phyloP scores from a whole-genome alignment of 2,113 vertebrate species.

The Alouatta palliata region DNA sequence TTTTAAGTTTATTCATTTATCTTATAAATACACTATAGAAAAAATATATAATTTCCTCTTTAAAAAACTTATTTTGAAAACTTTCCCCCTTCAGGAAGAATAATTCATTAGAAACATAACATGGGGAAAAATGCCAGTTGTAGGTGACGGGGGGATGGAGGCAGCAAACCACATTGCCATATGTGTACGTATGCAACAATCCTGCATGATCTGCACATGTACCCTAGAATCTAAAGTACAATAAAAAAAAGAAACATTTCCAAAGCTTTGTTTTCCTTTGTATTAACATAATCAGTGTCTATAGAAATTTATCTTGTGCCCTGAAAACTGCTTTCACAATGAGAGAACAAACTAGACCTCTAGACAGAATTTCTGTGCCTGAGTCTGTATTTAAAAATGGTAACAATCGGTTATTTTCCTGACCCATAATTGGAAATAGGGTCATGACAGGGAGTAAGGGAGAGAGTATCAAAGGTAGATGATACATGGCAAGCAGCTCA shows the following conservation, averaged over 20 bases:
- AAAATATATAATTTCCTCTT: conserved; percentile 10
- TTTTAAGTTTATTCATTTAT: conserved; percentile 41
- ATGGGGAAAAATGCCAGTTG: too few relatives aligned
- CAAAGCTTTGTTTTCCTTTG: background rate
- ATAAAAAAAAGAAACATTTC: background rate
- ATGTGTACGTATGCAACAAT: too few relatives aligned
- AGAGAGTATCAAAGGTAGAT: background rate
- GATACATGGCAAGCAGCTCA: background rate
- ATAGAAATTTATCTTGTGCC: background rate
- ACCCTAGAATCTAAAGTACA: too few relatives aligned
- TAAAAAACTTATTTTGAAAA: conserved; percentile 42
- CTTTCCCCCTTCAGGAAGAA: conserved; percentile 22
- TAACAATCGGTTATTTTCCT: background rate
- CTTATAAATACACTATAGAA: background rate
- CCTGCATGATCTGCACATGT: too few relatives aligned
- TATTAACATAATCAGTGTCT: conserved; percentile 29
- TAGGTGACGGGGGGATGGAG: too few relatives aligned
- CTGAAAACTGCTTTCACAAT: background rate
- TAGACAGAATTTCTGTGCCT: background rate
- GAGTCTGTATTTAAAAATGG: background rate
- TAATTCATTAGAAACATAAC: conserved; percentile 37
- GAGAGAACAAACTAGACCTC: background rate
- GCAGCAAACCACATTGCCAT: too few relatives aligned
- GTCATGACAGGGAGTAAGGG: background rate
- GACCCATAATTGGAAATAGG: background rate